Base-by-base conservation (phyloP, 2,797 vertebrate genomes). In the Artibeus jamaicensis region DNA sequence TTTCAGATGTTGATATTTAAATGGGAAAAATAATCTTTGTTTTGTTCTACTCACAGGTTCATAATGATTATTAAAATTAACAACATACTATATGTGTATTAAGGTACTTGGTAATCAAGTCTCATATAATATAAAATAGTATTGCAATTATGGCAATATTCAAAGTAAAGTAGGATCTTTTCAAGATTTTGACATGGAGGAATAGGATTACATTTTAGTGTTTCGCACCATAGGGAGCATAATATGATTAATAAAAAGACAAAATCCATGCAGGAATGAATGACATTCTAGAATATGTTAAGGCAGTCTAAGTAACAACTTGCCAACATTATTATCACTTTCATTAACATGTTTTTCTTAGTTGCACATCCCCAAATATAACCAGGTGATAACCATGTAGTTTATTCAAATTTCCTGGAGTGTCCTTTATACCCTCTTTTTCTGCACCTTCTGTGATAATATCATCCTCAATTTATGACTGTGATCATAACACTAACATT, bases 21-120 rank as follows among this genome's bases (percentile, higher is more conserved):
- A 83, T 42, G 12, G 48, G 32, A 70, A 91, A 50, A 93, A 91
- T 79, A 84, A 46, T 89, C 44, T 94, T 90, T 76, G n/a, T 81
- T 96, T 29, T 76, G 10, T n/a, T 86, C 1, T 81, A 5, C 42
- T 86, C 44, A 55, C 10, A 93, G 83, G 18, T 89, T 92, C 32
- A 86, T 86, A 62, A 89, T 78, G 19, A 86, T 65, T 93, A 76
- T 74, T 89, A 90, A 95, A 89, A 90, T 94, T 29, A 93, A 82
- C 6, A 87, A 57, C 67, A 8, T 73, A 19, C 24, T 57, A 3
- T 76, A 83, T 76, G 21, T 21, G 62, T 83, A 68, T 46, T 8
- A 78, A 77, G 22, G 46, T 81, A 12, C 19, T 79, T 76, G 62
- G 34, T 84, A 77, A 73, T 59, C 37, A 85, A 73, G n/a, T 68